These are phyloP conservation scores for Mesoclemmys tuberculata DNA, from an alignment of 2,113 vertebrate species.

Conservation along the genomic window DNA sequence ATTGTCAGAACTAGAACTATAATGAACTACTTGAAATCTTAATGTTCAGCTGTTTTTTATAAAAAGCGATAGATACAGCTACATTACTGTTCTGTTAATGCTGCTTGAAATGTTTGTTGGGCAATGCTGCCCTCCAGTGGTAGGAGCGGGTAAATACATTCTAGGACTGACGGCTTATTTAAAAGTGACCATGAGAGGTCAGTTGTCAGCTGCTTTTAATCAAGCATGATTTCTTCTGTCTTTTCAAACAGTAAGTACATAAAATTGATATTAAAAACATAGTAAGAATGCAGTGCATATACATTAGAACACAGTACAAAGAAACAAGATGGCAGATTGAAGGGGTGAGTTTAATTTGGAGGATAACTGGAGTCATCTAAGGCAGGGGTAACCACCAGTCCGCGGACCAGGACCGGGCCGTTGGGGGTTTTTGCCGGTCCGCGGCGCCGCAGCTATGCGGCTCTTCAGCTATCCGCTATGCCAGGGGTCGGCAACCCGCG, in stretches of 20 bases:
- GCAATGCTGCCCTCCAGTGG: conserved; percentile 70
- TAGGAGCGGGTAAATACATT: fast-evolving
- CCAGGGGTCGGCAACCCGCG: too few relatives aligned
- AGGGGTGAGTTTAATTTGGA: background rate
- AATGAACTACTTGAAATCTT: background rate
- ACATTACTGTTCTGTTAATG: background rate
- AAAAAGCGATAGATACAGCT: background rate
- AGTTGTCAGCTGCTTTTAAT: background rate
- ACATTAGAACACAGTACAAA: background rate
- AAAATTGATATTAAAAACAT: background rate
- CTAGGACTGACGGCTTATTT: background rate
- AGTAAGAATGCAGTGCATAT: background rate
- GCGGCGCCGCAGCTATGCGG: too few relatives aligned
- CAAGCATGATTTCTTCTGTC: background rate
- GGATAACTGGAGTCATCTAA: background rate
- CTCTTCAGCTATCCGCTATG: too few relatives aligned
- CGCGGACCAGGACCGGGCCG: too few relatives aligned
- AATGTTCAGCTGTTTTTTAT: background rate
- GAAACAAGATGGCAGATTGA: background rate
- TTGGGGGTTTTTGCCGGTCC: too few relatives aligned
- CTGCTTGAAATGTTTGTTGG: background rate
- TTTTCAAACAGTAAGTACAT: background rate
- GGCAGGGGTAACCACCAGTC: too few relatives aligned
- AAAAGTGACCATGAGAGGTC: background rate
- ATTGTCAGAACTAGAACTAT: conserved; percentile 29